These are phyloP conservation scores for Aquatica leii DNA, from an alignment of 2,888 invertebrate genomes.

Conservation along the genomic window DNA sequence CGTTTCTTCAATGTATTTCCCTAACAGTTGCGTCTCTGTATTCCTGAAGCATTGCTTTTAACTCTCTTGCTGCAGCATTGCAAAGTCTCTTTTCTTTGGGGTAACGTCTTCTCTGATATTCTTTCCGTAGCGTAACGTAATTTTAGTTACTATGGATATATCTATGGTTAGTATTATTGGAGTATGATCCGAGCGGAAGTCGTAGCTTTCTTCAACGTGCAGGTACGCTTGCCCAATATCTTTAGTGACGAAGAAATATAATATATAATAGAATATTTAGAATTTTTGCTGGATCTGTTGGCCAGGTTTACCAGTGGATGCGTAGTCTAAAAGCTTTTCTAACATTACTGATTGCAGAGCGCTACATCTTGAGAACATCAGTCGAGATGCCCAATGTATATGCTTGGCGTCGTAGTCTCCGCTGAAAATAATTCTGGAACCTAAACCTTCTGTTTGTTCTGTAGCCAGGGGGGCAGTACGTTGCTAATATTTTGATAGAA, in stretches of 20 bases:
- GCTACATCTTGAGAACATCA: conserved; percentile 7
- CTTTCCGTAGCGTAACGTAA: not conserved
- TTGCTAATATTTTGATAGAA: too few relatives aligned
- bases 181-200: conserved; percentile 9
- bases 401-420: too few relatives aligned
- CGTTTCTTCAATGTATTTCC: too few relatives aligned
- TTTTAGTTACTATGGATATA: conserved; percentile 1
- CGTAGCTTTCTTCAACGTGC: not conserved
- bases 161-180: conserved; percentile 1
- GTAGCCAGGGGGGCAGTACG: conserved; percentile 6
- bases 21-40: conserved; percentile 10
- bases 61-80: conserved; percentile 13
- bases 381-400: conserved; percentile 6
- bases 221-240: not conserved
- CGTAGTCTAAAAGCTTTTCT: conserved; percentile 9
- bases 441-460: not conserved
- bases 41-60: conserved; percentile 11
- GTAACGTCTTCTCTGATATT: conserved; percentile 8
- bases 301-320: conserved; percentile 5
- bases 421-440: conserved; percentile 1
- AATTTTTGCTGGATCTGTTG: conserved; percentile 11
- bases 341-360: conserved; percentile 4
- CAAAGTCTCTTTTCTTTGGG: conserved; percentile 5
- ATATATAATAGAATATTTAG: conserved; percentile 7
- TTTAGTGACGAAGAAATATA: conserved; percentile 2